A percentile compares a stretch with the other conserved stretches of the same genome.
Evolutionary conservation across 2,797 vertebrate species (phyloP).

Genomic region (Pseudochaenichthys georgianus): DNA sequence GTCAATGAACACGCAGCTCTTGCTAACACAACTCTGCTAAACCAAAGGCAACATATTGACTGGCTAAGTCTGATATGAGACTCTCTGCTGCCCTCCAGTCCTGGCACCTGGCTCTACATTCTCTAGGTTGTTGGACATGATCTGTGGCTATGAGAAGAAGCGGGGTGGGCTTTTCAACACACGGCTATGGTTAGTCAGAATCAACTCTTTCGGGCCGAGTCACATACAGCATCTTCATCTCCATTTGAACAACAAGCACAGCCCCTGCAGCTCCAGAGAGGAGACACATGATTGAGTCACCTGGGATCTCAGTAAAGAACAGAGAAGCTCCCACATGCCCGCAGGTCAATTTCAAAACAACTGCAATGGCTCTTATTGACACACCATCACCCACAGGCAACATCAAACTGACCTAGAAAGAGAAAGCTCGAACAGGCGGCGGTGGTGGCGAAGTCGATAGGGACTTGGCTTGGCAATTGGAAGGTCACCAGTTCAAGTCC

Average conservation of each 20-base stretch:
- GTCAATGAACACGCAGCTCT: constrained; percentile 13
- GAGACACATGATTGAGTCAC: constrained; percentile 63
- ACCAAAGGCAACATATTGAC: constrained; percentile 34
- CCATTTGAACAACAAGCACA: constrained; percentile 41
- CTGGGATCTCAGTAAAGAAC: constrained; percentile 70
- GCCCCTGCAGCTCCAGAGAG: constrained; percentile 45
- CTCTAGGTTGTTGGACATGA: constrained; percentile 11
- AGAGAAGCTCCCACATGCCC: constrained; percentile 57
- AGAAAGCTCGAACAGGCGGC: constrained; percentile 50
- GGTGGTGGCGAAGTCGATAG: no score
- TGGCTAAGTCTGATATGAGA: neutral
- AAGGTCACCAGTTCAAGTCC: no score
- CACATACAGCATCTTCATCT: constrained; percentile 25
- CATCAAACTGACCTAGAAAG: constrained; percentile 56
- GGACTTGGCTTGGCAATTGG: no score
- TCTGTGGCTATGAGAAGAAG: constrained; percentile 32
- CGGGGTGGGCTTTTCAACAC: constrained; percentile 67
- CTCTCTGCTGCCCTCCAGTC: neutral
- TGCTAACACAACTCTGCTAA: constrained; percentile 3
- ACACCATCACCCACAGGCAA: constrained; percentile 53
- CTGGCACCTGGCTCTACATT: constrained; percentile 1
- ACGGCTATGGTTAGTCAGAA: constrained; percentile 32
- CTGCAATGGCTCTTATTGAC: constrained; percentile 64
- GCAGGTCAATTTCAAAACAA: constrained; percentile 72
- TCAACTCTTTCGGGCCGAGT: constrained; percentile 27